Evolutionary conservation across 1,140 invertebrate species (phyloP).

Genomic region (Drosophila aff.): DNA sequence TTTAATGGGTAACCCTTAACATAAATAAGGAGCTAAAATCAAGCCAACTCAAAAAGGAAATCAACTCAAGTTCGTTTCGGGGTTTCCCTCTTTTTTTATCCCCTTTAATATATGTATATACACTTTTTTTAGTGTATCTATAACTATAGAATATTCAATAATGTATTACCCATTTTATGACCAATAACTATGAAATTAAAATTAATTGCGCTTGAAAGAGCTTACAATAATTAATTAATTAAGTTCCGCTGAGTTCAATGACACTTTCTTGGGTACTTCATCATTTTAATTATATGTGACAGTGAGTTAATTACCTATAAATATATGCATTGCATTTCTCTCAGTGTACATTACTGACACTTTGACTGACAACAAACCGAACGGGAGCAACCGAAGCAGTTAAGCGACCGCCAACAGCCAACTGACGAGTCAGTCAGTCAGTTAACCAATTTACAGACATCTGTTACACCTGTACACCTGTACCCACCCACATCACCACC

Average conservation of each 20-base stretch:
- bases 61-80: neutral
- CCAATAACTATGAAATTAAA: too few relatives aligned
- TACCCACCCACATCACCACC: neutral
- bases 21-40: neutral
- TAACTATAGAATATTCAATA: neutral
- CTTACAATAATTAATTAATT: neutral
- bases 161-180: neutral
- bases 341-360: conserved; percentile 49
- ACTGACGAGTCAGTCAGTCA: conserved; percentile 67
- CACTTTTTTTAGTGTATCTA: neutral
- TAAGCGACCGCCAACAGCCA: conserved; percentile 50
- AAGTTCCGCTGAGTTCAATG: neutral
- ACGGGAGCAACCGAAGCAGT: conserved; percentile 62
- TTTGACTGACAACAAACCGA: conserved; percentile 74
- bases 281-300: neutral
- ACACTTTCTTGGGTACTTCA: too few relatives aligned
- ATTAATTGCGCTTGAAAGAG: neutral
- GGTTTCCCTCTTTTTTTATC: neutral
- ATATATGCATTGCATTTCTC: neutral
- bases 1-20: neutral
- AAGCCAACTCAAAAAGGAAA: neutral
- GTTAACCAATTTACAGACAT: conserved; percentile 82
- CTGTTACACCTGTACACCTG: conserved; percentile 47
- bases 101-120: fast-evolving
- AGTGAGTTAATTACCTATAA: neutral